Percentiles rank a stretch among this genome's conserved stretches.
These are phyloP conservation scores for Melikaiella ostensackeni DNA, from an alignment of 2,888 invertebrate species.

Conservation along the genomic window DNA sequence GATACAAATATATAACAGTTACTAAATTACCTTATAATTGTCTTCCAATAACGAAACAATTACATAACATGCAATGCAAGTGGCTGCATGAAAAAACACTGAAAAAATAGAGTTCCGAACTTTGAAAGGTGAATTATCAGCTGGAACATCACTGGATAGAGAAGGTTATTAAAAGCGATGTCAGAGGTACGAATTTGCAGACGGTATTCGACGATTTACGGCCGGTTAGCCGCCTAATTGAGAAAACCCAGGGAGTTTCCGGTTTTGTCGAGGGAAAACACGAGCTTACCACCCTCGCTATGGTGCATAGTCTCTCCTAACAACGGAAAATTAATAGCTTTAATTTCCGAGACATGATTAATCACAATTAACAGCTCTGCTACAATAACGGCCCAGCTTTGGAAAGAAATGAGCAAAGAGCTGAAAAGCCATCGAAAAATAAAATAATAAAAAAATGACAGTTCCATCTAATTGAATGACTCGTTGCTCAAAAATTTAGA, in stretches of 20 bases:
- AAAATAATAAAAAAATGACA: too few species aligned
- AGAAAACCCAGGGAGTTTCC: slow-evolving; percentile 58
- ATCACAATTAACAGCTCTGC: slow-evolving; percentile 73
- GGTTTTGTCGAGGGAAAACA: slow-evolving; percentile 54
- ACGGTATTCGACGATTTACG: slow-evolving; percentile 48
- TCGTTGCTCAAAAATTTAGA: neutral
- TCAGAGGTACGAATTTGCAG: slow-evolving; percentile 19
- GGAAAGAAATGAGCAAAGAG: slow-evolving; percentile 42
- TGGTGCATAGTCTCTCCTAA: slow-evolving; percentile 47
- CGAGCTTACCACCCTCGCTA: slow-evolving; percentile 49
- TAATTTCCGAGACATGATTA: slow-evolving; percentile 75
- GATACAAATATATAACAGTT: too few species aligned
- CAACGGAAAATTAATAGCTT: slow-evolving; percentile 72
- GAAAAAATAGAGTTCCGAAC: slow-evolving; percentile 12
- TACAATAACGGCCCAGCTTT: slow-evolving; percentile 47
- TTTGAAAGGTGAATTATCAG: slow-evolving; percentile 3
- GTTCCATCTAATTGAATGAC: neutral
- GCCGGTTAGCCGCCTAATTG: slow-evolving; percentile 58
- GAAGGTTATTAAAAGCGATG: slow-evolving; percentile 33
- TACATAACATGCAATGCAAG: neutral
- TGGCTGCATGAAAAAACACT: neutral
- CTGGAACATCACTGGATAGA: neutral
- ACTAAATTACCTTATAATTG: too few species aligned
- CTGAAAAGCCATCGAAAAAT: neutral
- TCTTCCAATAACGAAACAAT: neutral